These are phyloP conservation scores for Apostichopus parvimensis DNA, from an alignment of 35 echinoderm and acorn worm genomes.

Conservation along the genomic window DNA sequence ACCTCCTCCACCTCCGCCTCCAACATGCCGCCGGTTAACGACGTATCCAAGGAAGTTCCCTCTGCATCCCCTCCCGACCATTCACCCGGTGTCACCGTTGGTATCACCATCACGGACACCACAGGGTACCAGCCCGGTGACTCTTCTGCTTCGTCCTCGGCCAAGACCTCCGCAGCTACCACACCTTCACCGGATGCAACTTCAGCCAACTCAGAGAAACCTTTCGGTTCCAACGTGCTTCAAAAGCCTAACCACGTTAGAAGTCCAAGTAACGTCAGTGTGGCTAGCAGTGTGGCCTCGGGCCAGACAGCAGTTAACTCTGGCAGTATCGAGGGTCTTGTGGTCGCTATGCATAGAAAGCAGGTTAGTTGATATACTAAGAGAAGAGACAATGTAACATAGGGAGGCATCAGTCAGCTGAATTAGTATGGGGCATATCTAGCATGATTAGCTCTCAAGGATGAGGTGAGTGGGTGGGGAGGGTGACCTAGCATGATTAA, in stretches of 20 bases:
- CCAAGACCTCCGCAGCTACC: constrained; percentile 38
- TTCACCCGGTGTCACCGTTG: neutral
- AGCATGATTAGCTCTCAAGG: too few species aligned
- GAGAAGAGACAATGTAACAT: too few species aligned
- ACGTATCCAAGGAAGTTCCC: constrained; percentile 2
- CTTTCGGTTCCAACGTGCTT: constrained; percentile 32
- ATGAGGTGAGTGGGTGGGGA: too few species aligned
- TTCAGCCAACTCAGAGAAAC: constrained; percentile 30
- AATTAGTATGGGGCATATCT: too few species aligned
- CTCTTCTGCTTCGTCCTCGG: constrained; percentile 8
- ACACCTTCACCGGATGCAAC: constrained; percentile 41
- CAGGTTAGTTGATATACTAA: constrained; percentile 59
- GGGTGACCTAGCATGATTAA: too few species aligned
- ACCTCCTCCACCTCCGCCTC: neutral
- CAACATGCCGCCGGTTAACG: constrained; percentile 21
- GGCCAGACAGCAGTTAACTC: constrained; percentile 35
- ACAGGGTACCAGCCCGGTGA: neutral
- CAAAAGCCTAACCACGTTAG: constrained; percentile 66
- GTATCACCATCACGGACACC: constrained; percentile 17
- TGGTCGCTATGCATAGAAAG: constrained; percentile 97
- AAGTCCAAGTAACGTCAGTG: constrained; percentile 87
- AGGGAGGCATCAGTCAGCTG: too few species aligned
- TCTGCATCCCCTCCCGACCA: constrained; percentile 20
- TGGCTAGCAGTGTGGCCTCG: constrained; percentile 67
- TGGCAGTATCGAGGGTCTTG: constrained; percentile 81